phyloP scores from a whole-genome alignment of 2,113 vertebrate species.

The Sardina pilchardus region DNA sequence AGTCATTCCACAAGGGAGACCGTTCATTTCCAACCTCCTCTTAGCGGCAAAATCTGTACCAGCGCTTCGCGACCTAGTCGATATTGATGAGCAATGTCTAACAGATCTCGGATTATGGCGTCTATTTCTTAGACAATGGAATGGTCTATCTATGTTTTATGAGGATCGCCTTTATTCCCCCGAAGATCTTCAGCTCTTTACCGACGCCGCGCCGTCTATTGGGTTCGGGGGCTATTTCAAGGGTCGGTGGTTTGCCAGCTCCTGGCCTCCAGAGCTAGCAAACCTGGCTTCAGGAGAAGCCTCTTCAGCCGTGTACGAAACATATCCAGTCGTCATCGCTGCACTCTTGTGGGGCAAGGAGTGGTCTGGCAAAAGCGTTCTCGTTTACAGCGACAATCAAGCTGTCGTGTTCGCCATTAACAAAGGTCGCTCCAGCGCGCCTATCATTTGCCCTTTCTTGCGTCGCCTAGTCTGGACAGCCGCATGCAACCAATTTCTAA shows the following conservation, averaged over 20 bases:
- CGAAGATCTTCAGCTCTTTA: background rate
- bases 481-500: background rate
- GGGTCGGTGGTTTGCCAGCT: background rate
- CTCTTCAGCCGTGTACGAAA: too few species aligned
- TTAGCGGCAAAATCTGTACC: too few species aligned
- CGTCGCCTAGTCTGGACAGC: background rate
- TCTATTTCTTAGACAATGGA: background rate
- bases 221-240: background rate
- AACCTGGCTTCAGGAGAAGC: too few species aligned
- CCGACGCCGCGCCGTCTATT: background rate
- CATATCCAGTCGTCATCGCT: too few species aligned
- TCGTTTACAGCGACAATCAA: too few species aligned
- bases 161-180: background rate
- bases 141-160: background rate
- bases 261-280: background rate
- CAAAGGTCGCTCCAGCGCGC: too few species aligned
- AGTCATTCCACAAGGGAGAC: too few species aligned
- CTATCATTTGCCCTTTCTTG: too few species aligned
- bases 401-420: too few species aligned
- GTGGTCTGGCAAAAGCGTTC: background rate
- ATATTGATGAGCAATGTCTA: too few species aligned
- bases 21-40: too few species aligned
- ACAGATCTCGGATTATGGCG: background rate
- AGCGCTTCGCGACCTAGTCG: too few species aligned
- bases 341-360: background rate